phyloP scores from a whole-genome alignment of 2,888 invertebrate genomes.

The Acheta domesticus region DNA sequence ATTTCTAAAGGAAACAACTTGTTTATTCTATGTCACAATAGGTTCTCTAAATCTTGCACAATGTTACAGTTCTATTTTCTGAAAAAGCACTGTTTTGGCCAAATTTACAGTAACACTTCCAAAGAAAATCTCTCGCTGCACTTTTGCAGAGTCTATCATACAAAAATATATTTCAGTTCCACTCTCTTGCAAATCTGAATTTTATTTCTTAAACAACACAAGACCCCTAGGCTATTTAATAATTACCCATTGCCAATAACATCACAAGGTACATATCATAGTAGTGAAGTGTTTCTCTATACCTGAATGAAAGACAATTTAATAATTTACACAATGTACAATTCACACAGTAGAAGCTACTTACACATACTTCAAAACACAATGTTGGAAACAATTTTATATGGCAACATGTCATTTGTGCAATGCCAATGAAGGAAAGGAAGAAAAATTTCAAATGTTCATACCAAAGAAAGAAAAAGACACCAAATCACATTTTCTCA shows the following conservation, averaged over 20 bases:
- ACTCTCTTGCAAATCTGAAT: background rate
- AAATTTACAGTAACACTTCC: background rate
- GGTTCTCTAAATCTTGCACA: background rate
- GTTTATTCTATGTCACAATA: background rate
- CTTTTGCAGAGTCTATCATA: background rate
- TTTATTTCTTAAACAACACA: background rate
- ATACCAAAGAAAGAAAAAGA: background rate
- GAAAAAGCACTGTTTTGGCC: background rate
- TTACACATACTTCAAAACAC: background rate
- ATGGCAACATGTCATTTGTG: background rate
- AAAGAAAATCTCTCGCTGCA: background rate
- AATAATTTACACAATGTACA: constrained; percentile 10
- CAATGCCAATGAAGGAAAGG: background rate
- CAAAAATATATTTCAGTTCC: background rate
- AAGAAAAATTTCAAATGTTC: background rate
- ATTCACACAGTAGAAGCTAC: background rate
- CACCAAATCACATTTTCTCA: too few species aligned
- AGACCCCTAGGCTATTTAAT: background rate
- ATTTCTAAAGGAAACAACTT: background rate
- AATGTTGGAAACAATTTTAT: background rate
- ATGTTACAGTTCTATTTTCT: background rate
- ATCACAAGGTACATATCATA: background rate
- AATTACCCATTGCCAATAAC: background rate
- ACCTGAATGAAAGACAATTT: background rate
- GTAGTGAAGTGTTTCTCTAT: background rate